Evolutionary conservation across 2,888 invertebrate species (phyloP), one percentile per base, ranked within the genome.

Genomic region (Arge pagana): DNA sequence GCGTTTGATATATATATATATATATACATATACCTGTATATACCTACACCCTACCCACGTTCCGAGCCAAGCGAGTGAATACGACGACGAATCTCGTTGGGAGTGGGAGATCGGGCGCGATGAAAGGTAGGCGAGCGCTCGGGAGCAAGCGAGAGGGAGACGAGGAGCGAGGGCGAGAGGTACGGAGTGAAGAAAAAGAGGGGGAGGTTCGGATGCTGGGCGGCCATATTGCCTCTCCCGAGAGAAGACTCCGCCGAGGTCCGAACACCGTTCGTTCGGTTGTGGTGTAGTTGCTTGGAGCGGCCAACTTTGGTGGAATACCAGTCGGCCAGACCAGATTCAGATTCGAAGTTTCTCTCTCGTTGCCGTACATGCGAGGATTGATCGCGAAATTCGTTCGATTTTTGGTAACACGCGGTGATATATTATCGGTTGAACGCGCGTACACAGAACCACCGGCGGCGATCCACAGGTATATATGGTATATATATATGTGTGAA

Each of bases 211-310:
- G 79, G 81, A 81, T 76, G 80, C 80, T 70, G 72, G 77, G 83
- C 83, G 83, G 83, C 83, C 84, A 83, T 84, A 84, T 84, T 85
- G 85, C 84, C 83, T 83, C 83, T 83, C 83, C 82, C 83, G 64
- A 69, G 67, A 65, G 66, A 66, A 65, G 66, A 67, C 66, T 66
- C 65, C 63, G 65, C 60, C 61, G 67, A 63, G 67, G 65, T 64
- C 65, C 64, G 68, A 67, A 68, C 63, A 64, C 64, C 64, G 67
- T 65, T 57, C 57, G 55, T 60, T 60, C 58, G 62, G 57, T 62
- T 61, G 61, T 59, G 52, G 21, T 51, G 26, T 21, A 35, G 63
- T 66, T 69, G 60, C 64, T 68, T 69, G 67, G 64, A 62, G 68
- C 66, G 63, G 64, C 57, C 56, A 67, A 67, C 68, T 69, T 69